Base-by-base conservation (phyloP, 2,797 vertebrate species). In the Podarcis siculus region DNA sequence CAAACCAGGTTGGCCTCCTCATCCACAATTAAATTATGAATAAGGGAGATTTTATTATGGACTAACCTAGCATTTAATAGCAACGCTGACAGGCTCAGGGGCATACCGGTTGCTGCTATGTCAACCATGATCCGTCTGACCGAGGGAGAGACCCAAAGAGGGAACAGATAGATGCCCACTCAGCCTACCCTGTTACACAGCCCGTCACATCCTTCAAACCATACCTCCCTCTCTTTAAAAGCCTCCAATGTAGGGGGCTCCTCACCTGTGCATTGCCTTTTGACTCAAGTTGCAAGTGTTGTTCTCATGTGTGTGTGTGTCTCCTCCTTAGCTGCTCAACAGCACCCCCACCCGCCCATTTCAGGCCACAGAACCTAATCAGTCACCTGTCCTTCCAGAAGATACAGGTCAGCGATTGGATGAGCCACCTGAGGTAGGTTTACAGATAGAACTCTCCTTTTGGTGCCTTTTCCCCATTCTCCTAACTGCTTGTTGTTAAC, bases 371-470 rank as follows among this genome's bases (percentile, higher is more conserved):
- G 95, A 95, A 66, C 85, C 84, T 32, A 92, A 17, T 3, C 91
- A 91, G 77, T 95, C 95, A 72, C 95, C 95, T 61, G 93, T 96
- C 86, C 88, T 96, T 27, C 93, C 94, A 49, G 94, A 79, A 89
- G 90, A 88, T 19, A n/a, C 66, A 32, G 73, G 69, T 55, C 92
- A 76, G 49, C 66, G 82, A 12, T 42, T 89, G 55, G 90, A 92
- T n/a, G 79, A 88, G 66, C 27, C 81, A 42, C 5, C 10, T 49
- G 82, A 0, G 77, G 95, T 96, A 86, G 35, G 82, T 89, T 55
- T 89, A 61, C 37, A 17, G 30, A 30, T n/a, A 77, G 61, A 35
- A 89, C 2, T 30, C 17, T 25, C 79, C 42, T 89, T 2, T 86
- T 15, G 42, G 21, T n/a, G 25, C 4, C 49, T 32, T 9, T 64